Conservation (phyloP, 2,888 invertebrate species). For the Melitaea athalia region DNA sequence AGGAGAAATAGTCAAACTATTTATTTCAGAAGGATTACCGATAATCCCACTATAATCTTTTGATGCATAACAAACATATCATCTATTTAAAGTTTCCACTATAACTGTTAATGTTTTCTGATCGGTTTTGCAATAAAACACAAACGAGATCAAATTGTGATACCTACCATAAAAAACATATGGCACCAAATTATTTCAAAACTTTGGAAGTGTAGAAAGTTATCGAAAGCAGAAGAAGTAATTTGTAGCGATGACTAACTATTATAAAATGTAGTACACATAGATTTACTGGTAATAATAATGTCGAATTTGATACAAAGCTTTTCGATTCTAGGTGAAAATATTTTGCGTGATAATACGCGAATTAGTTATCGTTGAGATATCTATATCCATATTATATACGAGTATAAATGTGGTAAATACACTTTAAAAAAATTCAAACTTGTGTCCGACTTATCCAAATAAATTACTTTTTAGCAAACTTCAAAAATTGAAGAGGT, state of each 20-base stretch:
- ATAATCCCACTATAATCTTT: too few relatives aligned
- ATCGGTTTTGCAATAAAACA: slow-evolving; percentile 14
- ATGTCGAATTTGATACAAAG: slow-evolving; percentile 33
- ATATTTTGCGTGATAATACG: background rate
- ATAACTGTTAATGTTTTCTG: background rate
- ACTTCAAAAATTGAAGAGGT: too few relatives aligned
- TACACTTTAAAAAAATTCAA: too few relatives aligned
- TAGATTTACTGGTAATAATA: background rate
- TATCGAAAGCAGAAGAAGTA: slow-evolving; percentile 42
- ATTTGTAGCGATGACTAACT: slow-evolving; percentile 45
- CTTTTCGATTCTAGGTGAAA: slow-evolving; percentile 31
- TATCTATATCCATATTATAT: too few relatives aligned
- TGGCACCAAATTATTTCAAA: slow-evolving; percentile 46
- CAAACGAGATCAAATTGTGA: slow-evolving; percentile 16
- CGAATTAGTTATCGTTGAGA: background rate
- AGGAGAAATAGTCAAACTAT: too few relatives aligned
- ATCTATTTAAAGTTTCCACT: background rate
- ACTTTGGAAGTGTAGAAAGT: slow-evolving; percentile 53
- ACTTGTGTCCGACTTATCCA: too few relatives aligned
- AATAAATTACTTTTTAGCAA: too few relatives aligned
- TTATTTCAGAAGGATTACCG: too few relatives aligned
- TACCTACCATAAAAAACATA: slow-evolving; percentile 19
- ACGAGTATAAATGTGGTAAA: too few relatives aligned
- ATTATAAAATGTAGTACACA: slow-evolving; percentile 37
- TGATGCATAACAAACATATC: background rate